These are phyloP conservation scores for Eulacestoma nigropectus DNA, from an alignment of 2,113 vertebrate species.

Conservation along the genomic window DNA sequence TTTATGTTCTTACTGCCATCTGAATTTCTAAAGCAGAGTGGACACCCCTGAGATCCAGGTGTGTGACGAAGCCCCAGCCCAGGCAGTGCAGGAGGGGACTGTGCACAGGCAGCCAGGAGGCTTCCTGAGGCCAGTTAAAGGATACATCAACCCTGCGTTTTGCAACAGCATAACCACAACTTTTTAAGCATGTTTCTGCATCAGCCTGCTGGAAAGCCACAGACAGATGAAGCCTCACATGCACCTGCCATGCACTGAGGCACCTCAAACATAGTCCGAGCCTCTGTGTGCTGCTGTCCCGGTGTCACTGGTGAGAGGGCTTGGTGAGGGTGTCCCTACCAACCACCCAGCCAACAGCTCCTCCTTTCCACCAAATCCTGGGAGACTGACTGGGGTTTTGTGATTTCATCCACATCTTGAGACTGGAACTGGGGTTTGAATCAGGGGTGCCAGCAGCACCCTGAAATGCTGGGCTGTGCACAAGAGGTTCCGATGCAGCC, in stretches of 20 bases:
- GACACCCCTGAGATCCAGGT: not conserved
- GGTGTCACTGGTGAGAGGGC: fast-evolving
- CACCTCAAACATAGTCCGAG: fast-evolving
- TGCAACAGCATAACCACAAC: not conserved
- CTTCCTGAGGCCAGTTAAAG: not conserved
- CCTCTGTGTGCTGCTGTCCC: fast-evolving
- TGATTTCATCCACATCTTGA: not conserved
- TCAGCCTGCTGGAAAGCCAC: not conserved
- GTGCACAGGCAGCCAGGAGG: not conserved
- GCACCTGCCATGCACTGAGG: not conserved
- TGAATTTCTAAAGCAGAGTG: not conserved
- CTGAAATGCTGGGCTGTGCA: not conserved
- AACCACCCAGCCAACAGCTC: not conserved
- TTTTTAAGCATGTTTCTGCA: not conserved
- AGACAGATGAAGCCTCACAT: not conserved
- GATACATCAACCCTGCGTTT: not conserved
- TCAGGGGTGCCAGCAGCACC: fast-evolving
- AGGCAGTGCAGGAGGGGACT: not conserved
- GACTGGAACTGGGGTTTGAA: not conserved
- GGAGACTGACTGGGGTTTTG: not conserved
- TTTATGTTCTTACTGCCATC: not conserved
- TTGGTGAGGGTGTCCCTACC: not conserved
- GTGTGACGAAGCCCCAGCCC: not conserved
- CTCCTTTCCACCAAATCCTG: not conserved
- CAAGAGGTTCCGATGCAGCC: fast-evolving